Percentiles rank a stretch among this genome's conserved stretches.
phyloP scores from a whole-genome alignment of 1,140 invertebrate genomes.

The Ceratitis capitata region DNA sequence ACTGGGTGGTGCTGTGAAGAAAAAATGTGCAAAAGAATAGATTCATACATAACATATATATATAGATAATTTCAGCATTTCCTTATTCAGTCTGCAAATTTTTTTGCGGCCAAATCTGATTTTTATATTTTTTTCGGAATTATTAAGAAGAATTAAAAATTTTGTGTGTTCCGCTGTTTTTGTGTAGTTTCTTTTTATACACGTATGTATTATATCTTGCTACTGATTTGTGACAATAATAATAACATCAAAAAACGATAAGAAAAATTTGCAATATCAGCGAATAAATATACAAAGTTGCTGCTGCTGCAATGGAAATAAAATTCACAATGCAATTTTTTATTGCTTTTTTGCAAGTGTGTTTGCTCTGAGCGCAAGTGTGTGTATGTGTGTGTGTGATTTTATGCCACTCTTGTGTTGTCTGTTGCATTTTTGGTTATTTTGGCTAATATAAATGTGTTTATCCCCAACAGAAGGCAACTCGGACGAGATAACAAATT shows the following conservation, averaged over 20 bases:
- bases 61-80: background rate
- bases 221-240: background rate
- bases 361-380: too few species aligned
- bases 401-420: background rate
- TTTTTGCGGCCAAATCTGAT: background rate
- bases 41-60: background rate
- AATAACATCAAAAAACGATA: constrained; percentile 2
- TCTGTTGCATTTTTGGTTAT: background rate
- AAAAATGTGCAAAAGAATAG: background rate
- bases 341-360: background rate
- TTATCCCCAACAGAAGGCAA: background rate
- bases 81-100: background rate
- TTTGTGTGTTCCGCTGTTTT: background rate
- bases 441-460: background rate
- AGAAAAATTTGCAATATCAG: background rate
- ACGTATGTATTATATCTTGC: background rate
- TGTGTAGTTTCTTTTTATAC: background rate
- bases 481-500: background rate
- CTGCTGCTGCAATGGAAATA: background rate
- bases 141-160: too few species aligned
- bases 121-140: background rate
- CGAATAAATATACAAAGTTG: background rate
- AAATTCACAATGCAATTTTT: background rate
- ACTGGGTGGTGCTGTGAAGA: background rate
- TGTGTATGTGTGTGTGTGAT: background rate